Conservation (phyloP, 23 tunicate genomes). For the Styela clava region DNA sequence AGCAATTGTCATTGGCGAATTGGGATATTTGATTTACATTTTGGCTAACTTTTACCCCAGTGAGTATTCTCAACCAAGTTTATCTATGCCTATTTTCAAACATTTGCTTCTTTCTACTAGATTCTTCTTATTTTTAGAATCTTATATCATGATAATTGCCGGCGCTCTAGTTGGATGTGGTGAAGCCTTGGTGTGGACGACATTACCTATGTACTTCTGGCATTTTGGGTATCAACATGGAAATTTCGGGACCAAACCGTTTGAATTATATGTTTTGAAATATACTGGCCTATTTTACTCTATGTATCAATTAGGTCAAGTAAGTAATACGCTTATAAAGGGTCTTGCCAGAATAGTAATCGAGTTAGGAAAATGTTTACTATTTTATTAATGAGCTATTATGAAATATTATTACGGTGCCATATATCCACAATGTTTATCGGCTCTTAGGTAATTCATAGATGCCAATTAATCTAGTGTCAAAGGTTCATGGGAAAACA, state of each 20-base stretch:
- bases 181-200: conserved; percentile 69
- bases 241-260: too few relatives aligned
- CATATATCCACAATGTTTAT: too few relatives aligned
- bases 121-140: conserved; percentile 28
- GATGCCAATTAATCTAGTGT: too few relatives aligned
- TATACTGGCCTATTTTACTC: conserved; percentile 45
- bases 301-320: conserved; percentile 51
- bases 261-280: conserved; percentile 45
- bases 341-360: too few relatives aligned
- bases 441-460: too few relatives aligned
- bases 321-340: conserved; percentile 10
- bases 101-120: not conserved
- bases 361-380: too few relatives aligned
- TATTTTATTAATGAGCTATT: too few relatives aligned
- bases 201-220: conserved; percentile 44
- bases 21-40: conserved; percentile 49
- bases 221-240: conserved; percentile 55
- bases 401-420: too few relatives aligned
- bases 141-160: conserved; percentile 57
- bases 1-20: conserved; percentile 58
- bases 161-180: conserved; percentile 54
- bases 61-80: conserved; percentile 6
- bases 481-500: too few relatives aligned
- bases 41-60: conserved; percentile 71
- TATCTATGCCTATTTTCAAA: not conserved